Evolutionary conservation across 2,888 invertebrate genomes (phyloP).

Genomic region (Amphipoea oculea): DNA sequence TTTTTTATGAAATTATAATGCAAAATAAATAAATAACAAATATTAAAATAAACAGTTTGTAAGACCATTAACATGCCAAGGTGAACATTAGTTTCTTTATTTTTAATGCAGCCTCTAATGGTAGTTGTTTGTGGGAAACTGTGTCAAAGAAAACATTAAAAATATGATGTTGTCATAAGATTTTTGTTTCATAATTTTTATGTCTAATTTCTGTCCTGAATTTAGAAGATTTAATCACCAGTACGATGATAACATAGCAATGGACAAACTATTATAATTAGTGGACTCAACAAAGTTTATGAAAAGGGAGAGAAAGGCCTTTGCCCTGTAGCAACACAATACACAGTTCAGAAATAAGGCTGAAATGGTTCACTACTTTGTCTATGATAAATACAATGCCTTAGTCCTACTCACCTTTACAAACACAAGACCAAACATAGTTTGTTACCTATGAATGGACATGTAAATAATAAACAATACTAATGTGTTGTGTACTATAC

Average conservation of each 20-base stretch:
- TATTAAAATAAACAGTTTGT: slow-evolving; percentile 13
- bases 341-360: slow-evolving; percentile 1
- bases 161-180: slow-evolving; percentile 12
- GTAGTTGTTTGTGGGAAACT: slow-evolving; percentile 32
- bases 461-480: slow-evolving; percentile 60
- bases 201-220: background rate
- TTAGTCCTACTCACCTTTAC: slow-evolving; percentile 24
- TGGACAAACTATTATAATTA: background rate
- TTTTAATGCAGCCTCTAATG: background rate
- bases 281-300: background rate
- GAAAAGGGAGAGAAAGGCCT: background rate
- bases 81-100: slow-evolving; percentile 29
- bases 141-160: slow-evolving; percentile 30
- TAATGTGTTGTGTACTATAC: slow-evolving; percentile 26
- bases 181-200: slow-evolving; percentile 5
- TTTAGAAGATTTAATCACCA: background rate
- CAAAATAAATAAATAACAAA: background rate
- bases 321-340: background rate
- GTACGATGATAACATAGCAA: background rate
- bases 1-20: background rate
- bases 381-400: slow-evolving; percentile 37
- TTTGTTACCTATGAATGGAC: slow-evolving; percentile 43
- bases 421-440: slow-evolving; percentile 38
- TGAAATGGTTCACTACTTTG: slow-evolving; percentile 35
- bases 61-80: slow-evolving; percentile 10